These are phyloP conservation scores for Dendrolimus punctatus DNA, from an alignment of 1,140 invertebrate species.

Conservation along the genomic window DNA sequence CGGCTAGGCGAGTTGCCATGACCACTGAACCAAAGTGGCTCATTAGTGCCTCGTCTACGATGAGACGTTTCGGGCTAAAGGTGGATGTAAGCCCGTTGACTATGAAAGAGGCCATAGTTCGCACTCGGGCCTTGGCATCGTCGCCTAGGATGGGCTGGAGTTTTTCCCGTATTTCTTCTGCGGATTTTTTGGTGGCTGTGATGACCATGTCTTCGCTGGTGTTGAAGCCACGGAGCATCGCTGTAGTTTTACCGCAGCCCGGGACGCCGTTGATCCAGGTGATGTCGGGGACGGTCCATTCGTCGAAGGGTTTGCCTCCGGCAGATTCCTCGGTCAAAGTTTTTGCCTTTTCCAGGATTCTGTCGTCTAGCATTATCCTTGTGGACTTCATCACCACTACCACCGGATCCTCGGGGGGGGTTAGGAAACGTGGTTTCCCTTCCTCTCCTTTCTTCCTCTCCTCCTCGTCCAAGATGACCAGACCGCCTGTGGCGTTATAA, in stretches of 20 bases:
- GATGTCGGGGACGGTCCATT: slow-evolving; percentile 9
- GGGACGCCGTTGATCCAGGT: slow-evolving; percentile 23
- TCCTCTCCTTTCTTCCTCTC: not conserved
- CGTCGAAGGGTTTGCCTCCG: not conserved
- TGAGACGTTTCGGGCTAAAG: too few relatives aligned
- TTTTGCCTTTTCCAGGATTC: slow-evolving; percentile 10
- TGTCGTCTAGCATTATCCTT: slow-evolving; percentile 14
- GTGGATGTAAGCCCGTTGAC: slow-evolving; percentile 13
- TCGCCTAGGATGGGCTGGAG: slow-evolving; percentile 1
- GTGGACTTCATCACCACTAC: slow-evolving; percentile 6
- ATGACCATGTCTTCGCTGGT: slow-evolving; percentile 5
- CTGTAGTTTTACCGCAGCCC: slow-evolving; percentile 20
- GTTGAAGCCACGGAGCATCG: slow-evolving; percentile 12
- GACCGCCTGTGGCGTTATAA: not conserved
- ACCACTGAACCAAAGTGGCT: too few relatives aligned
- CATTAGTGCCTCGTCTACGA: too few relatives aligned
- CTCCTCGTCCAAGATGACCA: not conserved
- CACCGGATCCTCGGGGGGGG: not conserved
- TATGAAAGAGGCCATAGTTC: slow-evolving; percentile 15
- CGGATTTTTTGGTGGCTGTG: slow-evolving; percentile 7
- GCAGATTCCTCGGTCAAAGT: not conserved
- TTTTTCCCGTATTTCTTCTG: slow-evolving; percentile 8
- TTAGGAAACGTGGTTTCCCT: not conserved
- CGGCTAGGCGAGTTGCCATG: too few relatives aligned
- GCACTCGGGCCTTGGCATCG: not conserved